Percentiles rank a stretch among this genome's conserved stretches.
phyloP scores from a whole-genome alignment of 2,888 invertebrate genomes.

The Eupeodes latifasciatus region DNA sequence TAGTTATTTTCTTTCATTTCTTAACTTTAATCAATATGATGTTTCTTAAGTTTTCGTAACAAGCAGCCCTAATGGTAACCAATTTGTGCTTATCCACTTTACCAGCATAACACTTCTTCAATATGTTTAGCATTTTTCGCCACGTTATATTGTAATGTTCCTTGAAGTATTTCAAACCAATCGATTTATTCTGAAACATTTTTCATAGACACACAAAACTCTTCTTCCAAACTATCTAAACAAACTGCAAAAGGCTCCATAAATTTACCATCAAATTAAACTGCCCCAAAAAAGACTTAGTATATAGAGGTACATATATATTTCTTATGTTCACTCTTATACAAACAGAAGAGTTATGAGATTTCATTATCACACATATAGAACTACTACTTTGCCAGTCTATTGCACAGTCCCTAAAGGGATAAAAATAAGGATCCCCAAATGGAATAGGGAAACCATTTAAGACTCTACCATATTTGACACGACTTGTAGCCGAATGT shows the following conservation, averaged over 20 bases:
- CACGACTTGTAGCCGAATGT: constrained; percentile 27
- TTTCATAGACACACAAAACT: not conserved
- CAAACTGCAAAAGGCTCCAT: constrained; percentile 9
- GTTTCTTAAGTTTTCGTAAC: too few relatives aligned
- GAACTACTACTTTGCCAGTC: constrained; percentile 8
- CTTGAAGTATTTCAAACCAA: too few relatives aligned
- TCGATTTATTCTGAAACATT: not conserved
- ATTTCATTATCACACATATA: constrained; percentile 14
- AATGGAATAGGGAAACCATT: constrained; percentile 12
- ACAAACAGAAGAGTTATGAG: constrained; percentile 9
- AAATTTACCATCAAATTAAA: constrained; percentile 14
- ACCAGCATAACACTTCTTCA: too few relatives aligned
- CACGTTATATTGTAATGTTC: too few relatives aligned
- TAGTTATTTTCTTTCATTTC: too few relatives aligned
- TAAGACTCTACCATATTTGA: constrained; percentile 27
- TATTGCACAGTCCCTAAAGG: not conserved
- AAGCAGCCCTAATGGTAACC: too few relatives aligned
- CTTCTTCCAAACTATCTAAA: not conserved
- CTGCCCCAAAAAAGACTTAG: constrained; percentile 3
- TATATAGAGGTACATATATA: too few relatives aligned
- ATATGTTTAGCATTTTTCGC: too few relatives aligned
- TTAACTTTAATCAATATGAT: too few relatives aligned
- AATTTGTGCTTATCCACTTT: too few relatives aligned
- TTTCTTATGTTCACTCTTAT: too few relatives aligned
- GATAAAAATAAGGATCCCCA: not conserved